phyloP scores from a whole-genome alignment of 2,888 invertebrate genomes.

The Chelonus formosanus region DNA sequence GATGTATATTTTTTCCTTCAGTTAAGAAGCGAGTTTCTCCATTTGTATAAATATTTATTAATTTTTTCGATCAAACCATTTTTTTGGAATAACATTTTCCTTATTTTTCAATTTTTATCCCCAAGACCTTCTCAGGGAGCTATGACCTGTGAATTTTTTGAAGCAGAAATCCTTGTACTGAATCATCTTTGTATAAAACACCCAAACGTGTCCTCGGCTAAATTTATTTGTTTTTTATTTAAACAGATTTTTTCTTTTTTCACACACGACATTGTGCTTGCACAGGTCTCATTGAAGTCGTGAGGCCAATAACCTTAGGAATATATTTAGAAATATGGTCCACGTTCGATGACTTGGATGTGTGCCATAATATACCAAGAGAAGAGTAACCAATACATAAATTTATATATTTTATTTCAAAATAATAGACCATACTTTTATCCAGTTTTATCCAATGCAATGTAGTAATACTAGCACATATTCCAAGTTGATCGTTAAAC shows the following conservation, averaged over 20 bases:
- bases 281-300: neutral
- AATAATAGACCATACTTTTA: no score
- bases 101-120: no score
- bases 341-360: constrained; percentile 33
- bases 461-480: no score
- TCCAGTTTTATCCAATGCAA: no score
- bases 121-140: no score
- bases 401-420: neutral
- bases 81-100: no score
- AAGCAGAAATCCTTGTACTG: constrained; percentile 5
- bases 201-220: neutral
- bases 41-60: neutral
- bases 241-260: neutral
- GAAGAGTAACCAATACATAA: neutral
- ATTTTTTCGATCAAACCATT: no score
- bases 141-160: no score
- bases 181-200: neutral
- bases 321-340: constrained; percentile 33
- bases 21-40: neutral
- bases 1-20: neutral
- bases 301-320: constrained; percentile 31
- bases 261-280: constrained; percentile 4
- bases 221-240: constrained; percentile 2
- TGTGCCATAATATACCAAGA: constrained; percentile 25
- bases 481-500: no score